Evolutionary conservation across 2,113 vertebrate genomes (phyloP), one percentile per base, ranked within the genome.

Genomic region (Gobio gobio): DNA sequence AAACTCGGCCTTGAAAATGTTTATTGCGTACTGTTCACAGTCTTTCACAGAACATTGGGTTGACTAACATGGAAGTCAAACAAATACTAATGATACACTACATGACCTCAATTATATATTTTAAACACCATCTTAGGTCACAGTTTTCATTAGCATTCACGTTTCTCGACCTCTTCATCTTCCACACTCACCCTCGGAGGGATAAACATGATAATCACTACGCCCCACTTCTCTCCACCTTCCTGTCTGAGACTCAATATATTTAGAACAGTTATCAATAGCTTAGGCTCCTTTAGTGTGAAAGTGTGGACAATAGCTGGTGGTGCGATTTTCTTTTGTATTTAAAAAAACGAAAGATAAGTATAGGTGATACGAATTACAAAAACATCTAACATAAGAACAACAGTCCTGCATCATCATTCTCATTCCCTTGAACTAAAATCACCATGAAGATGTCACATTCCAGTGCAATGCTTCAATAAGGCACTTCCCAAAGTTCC

Each of bases 241-340:
- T 40, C 2, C 43, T 24, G 56, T 63, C 68, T 73, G 77, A 51
- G 26, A 26, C 14, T 56, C 49, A 83, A 73, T 76, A 59, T 72
- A 74, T 78, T 85, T 63, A 58, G 64, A 78, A 29, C 56, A 73
- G 33, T 61, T 73, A 72, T 63, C 74, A 83, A 36, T 43, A 85
- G 54, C 14, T 83, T 73, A 78, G 75, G 51, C 22, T 43, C 75
- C 64, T 83, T 78, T 47, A 79, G 18, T 56, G 43, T 75, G 36
- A 29, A 75, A 78, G 29, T 58, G 51, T 78, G 51, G 29, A 77
- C 75, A 40, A 5, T 29, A 58, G 51, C 24, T 76, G 24, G 8
- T 54, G 26, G 16, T 56, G 1, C 26, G 4, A 56, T 56, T 64
- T 33, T 64, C 61, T 33, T 26, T 64, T 26, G 29, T 4, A 24